Percentiles rank a stretch among this genome's conserved stretches.
phyloP scores from a whole-genome alignment of 2,113 vertebrate genomes.

The Rhinolophus sinicus region DNA sequence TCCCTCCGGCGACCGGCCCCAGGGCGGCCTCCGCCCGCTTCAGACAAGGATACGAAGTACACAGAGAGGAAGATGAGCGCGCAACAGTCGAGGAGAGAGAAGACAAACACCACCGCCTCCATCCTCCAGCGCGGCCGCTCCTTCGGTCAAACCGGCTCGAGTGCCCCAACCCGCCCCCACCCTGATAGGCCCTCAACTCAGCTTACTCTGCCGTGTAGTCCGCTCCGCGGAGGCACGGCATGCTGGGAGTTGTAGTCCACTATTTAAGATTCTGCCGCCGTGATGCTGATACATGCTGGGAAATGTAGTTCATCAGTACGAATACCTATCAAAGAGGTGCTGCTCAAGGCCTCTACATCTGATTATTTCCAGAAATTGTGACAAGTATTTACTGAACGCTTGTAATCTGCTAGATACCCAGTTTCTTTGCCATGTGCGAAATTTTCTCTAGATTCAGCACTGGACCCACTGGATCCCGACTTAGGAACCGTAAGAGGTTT shows the following conservation, averaged over 20 bases:
- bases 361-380: background rate
- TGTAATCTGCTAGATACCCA: background rate
- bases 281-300: background rate
- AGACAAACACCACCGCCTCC: constrained; percentile 95
- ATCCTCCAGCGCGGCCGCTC: constrained; percentile 71
- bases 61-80: constrained; percentile 97
- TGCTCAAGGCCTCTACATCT: background rate
- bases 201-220: constrained; percentile 41
- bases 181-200: background rate
- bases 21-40: background rate
- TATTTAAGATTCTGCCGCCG: fast-evolving
- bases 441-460: background rate
- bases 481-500: background rate
- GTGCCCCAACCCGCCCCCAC: background rate
- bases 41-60: constrained; percentile 95
- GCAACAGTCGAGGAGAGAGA: constrained; percentile 95
- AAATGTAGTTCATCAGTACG: background rate
- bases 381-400: background rate
- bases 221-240: fast-evolving
- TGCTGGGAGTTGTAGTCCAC: constrained; percentile 60
- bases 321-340: no score
- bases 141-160: background rate
- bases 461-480: background rate
- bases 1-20: background rate
- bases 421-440: background rate